Conservation (phyloP, 1,140 invertebrate species). For the Galendromus occidentalis region DNA sequence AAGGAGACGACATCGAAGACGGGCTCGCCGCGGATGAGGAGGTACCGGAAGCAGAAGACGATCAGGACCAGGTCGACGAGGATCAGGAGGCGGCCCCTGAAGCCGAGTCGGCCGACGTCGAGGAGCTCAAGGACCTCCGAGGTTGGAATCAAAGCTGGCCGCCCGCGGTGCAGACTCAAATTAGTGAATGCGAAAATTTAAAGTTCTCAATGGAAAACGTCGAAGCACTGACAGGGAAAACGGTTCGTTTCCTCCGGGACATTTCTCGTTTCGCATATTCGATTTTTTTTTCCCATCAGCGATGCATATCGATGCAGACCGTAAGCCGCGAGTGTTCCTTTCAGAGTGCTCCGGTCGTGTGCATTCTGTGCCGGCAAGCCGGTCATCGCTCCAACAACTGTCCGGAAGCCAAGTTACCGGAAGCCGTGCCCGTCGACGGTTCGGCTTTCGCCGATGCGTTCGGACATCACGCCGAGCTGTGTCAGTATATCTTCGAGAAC, state of each 20-base stretch:
- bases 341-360: not conserved
- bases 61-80: not conserved
- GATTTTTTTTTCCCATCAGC: no score
- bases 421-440: slow-evolving; percentile 21
- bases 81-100: not conserved
- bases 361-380: not conserved
- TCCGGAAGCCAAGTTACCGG: slow-evolving; percentile 14
- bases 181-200: not conserved
- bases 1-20: slow-evolving; percentile 2
- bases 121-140: not conserved
- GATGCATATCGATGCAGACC: no score
- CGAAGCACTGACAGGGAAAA: not conserved
- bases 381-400: not conserved
- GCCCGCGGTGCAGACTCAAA: not conserved
- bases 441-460: slow-evolving; percentile 11
- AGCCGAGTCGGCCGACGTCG: not conserved
- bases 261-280: no score
- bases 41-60: not conserved
- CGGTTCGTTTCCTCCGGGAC: not conserved
- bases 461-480: not conserved
- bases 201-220: not conserved
- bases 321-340: not conserved
- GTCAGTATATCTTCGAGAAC: slow-evolving; percentile 23
- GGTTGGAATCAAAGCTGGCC: not conserved
- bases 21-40: slow-evolving; percentile 2